phyloP scores from a whole-genome alignment of 2,113 vertebrate genomes.

The Catharus fuscescens region DNA sequence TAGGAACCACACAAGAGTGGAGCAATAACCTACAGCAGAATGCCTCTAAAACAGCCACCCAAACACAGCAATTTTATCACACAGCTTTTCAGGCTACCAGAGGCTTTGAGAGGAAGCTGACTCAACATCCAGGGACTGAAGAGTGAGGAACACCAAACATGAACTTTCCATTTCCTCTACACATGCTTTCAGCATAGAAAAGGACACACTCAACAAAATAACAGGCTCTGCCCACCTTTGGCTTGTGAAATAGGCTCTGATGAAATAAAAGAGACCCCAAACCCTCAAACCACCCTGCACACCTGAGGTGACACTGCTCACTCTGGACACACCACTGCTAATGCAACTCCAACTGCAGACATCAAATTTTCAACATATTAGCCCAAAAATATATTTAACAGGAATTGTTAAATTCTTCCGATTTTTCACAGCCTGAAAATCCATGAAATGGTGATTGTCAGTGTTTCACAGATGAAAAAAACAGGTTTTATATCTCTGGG shows the following conservation, averaged over 20 bases:
- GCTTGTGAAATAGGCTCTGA: not conserved
- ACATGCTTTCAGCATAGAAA: not conserved
- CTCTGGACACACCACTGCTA: not conserved
- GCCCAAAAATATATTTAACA: not conserved
- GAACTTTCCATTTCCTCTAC: not conserved
- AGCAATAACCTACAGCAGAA: not conserved
- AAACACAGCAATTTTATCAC: not conserved
- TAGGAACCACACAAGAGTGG: not conserved
- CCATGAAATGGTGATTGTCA: accelerated
- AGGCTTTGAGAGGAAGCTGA: not conserved
- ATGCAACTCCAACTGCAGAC: not conserved
- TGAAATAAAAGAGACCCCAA: not conserved
- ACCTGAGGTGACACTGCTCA: not conserved
- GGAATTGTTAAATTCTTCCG: not conserved
- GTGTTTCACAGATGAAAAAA: not conserved
- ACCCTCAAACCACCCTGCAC: not conserved
- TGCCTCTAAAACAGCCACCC: not conserved
- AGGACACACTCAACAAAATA: not conserved
- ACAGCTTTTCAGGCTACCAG: not conserved
- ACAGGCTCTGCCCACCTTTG: not conserved
- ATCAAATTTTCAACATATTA: accelerated
- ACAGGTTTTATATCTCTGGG: not conserved
- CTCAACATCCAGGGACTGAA: not conserved
- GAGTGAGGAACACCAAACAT: not conserved
- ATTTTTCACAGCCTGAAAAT: not conserved